A percentile compares a stretch with the other conserved stretches of the same genome.
These are phyloP conservation scores for Helicolenus hilgendorfi DNA, from an alignment of 2,797 vertebrate genomes.

Conservation along the genomic window DNA sequence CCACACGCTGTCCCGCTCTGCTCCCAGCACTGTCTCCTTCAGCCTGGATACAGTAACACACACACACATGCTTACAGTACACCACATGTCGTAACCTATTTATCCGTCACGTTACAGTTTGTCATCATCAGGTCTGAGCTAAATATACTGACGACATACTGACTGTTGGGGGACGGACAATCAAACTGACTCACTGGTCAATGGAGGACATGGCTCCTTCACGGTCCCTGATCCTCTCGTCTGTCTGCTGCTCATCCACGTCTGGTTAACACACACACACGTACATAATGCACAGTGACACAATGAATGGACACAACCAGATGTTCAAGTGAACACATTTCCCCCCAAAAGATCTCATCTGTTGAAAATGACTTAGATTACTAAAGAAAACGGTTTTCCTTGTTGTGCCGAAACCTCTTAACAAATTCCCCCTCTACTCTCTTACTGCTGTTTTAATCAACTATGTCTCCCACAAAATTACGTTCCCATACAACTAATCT, in stretches of 20 bases:
- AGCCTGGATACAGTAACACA: conserved; percentile 68
- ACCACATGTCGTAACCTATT: not conserved
- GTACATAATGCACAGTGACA: not conserved
- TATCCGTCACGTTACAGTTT: not conserved
- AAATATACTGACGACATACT: not conserved
- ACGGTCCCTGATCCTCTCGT: conserved; percentile 36
- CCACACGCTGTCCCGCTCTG: conserved; percentile 55
- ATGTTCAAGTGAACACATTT: not conserved
- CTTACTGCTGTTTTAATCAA: not conserved
- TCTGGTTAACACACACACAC: conserved; percentile 53
- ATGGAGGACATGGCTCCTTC: conserved; percentile 62
- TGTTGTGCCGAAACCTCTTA: not conserved
- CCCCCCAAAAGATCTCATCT: not conserved
- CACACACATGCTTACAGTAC: not conserved
- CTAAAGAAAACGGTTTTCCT: not conserved
- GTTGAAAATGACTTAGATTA: not conserved
- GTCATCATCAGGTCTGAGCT: not conserved
- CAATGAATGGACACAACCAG: not conserved
- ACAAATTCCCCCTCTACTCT: not conserved
- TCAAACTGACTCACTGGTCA: conserved; percentile 73
- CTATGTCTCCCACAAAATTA: no score
- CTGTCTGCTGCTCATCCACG: conserved; percentile 47
- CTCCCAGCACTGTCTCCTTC: conserved; percentile 55
- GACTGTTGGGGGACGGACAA: not conserved
- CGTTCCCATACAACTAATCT: no score